Base-by-base conservation (phyloP, 2,797 vertebrate species). In the Lycodopsis pacificus region DNA sequence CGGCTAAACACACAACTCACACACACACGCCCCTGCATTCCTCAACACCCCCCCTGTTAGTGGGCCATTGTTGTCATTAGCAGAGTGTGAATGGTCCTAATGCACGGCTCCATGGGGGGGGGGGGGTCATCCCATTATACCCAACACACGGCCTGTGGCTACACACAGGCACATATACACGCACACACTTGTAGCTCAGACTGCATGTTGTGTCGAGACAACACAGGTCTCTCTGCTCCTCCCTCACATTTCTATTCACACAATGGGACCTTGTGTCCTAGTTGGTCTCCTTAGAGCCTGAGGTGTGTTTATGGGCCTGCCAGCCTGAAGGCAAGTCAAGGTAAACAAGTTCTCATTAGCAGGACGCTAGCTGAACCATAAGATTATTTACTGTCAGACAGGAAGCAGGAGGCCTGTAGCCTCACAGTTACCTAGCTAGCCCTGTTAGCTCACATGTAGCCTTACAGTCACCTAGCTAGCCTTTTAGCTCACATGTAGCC, bases 51-150 rank as follows among this genome's bases (percentile, higher is more conserved):
- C 73, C 65, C 57, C 14, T 68, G 76, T 91, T 90, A 79, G 75
- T 65, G 42, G 76, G 49, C 80, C 86, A 92, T 93, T 94, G 91
- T 94, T 91, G 84, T 88, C 88, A 84, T 89, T 88, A 91, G 83
- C 79, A 67, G 81, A 27, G 40, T 77, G 82, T 88, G 89, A 91
- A 92, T 89, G 83, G 86, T 76, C 62, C 75, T 84, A 83, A 91
- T 89, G 83, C 78, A 48, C 22, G 67, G 71, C 86, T 88, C 89
- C 70, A 73, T 76, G 46, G 82, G 90, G 79, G 79, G 76, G 87
- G 67, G 82, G 44, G 44, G 87, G 87, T 82, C 79, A 80, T 86
- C 85, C 91, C 85, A 89, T 91, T 90, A 87, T 85, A 83, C 68
- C 78, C 57, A 65, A 88, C 82, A 68, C 66, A 11, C n/a, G 11